Base-by-base conservation (phyloP, 2,113 vertebrate genomes). In the Tringa solitaria region DNA sequence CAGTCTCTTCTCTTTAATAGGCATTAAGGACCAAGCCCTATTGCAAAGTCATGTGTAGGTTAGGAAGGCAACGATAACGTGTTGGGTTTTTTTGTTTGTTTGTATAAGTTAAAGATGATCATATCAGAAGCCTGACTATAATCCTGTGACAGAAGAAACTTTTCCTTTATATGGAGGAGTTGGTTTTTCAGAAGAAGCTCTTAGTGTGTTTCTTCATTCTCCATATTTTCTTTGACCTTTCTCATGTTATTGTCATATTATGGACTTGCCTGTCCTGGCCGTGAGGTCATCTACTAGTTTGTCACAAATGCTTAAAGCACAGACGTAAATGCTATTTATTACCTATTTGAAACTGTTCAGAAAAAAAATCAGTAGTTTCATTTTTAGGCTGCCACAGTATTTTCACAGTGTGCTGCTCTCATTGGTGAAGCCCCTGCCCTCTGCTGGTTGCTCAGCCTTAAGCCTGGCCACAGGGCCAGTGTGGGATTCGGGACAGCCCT, bases 211-310 rank as follows among this genome's bases (percentile, higher is more conserved):
- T 51, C 20, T 84, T 82, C 2, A 2, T 18, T 80, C 10, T n/a
- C 37, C 2, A 0, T 33, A 17, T 37, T 32, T n/a, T 56, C 22
- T 73, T 33, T 67, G 46, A 46, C 56, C 28, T 73, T 85, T 82
- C 3, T 83, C 15, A 3, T 76, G 6, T 60, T 63, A 19, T 9
- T 1, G 0, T 32, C 43, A 2, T 33, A 2, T 54, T 51, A 54
- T 1, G 9, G 16, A 45, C 24, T 78, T 1, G 2, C 35, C 22
- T 87, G n/a, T 69, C 50, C n/a, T 89, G 59, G 30, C 50, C 14
- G 33, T 26, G 59, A 61, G 35, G 41, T 56, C 43, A 43, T 45
- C 10, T 39, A 27, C 26, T 17, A 81, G 54, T 32, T 78, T 61
- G 11, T 54, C 64, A 50, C 8, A 37, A 61, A 26, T 8, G 28